These are phyloP conservation scores for Mythimna pallens DNA, from an alignment of 2,888 invertebrate species.

Conservation along the genomic window DNA sequence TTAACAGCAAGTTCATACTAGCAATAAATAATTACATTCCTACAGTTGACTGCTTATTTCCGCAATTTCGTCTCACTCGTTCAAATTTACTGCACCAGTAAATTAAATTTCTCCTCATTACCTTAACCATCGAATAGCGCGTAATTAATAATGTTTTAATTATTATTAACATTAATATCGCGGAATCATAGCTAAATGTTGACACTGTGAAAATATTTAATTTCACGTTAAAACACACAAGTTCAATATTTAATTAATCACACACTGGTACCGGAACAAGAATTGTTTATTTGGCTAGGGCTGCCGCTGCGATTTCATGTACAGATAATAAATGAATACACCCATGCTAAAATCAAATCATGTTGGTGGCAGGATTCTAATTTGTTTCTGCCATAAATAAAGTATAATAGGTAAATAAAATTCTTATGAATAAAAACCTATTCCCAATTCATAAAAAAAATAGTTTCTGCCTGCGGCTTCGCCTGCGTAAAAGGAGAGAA, in stretches of 20 bases:
- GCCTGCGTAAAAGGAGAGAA: no score
- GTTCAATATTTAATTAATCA: constrained; percentile 9
- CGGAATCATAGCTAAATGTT: constrained; percentile 34
- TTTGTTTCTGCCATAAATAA: not conserved
- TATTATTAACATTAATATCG: constrained; percentile 32
- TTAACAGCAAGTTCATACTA: constrained; percentile 1
- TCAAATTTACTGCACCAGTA: constrained; percentile 46
- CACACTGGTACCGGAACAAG: not conserved
- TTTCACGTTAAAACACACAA: constrained; percentile 4
- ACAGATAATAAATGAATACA: not conserved
- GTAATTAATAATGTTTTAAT: constrained; percentile 54
- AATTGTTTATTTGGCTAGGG: not conserved
- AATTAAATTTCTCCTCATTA: constrained; percentile 61
- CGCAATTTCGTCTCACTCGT: constrained; percentile 41
- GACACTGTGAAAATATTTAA: constrained; percentile 11
- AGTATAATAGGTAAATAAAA: not conserved
- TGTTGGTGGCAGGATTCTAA: not conserved
- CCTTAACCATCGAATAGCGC: constrained; percentile 33
- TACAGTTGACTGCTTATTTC: constrained; percentile 36
- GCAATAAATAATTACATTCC: constrained; percentile 12
- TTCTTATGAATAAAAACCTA: not conserved
- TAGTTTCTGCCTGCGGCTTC: not conserved
- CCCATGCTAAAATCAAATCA: not conserved
- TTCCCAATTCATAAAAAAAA: not conserved
- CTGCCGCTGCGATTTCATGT: not conserved